These are phyloP conservation scores for Scaptomyza polygonia DNA, from an alignment of 2,888 invertebrate species.

Conservation along the genomic window DNA sequence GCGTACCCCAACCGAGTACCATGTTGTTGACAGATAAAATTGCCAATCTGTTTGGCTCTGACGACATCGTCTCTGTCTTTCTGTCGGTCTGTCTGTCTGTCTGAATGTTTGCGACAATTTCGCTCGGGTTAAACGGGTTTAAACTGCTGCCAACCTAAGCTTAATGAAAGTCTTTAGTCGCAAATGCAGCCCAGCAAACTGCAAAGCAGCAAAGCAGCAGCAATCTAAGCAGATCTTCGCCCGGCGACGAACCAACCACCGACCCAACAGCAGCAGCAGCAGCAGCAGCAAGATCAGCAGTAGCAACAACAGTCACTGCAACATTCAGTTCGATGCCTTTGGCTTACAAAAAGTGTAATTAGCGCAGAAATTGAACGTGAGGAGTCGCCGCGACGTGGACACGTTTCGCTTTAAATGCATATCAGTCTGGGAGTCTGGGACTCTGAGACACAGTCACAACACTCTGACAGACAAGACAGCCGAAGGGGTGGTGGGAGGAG, in stretches of 20 bases:
- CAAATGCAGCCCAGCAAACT: constrained; percentile 17
- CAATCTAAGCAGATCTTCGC: constrained; percentile 71
- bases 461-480: constrained; percentile 3
- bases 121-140: constrained; percentile 75
- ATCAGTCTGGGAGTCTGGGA: constrained; percentile 60
- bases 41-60: constrained; percentile 65
- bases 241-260: constrained; percentile 21
- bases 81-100: constrained; percentile 2
- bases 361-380: constrained; percentile 80
- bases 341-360: constrained; percentile 82
- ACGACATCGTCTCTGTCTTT: constrained; percentile 40
- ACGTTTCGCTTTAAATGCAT: constrained; percentile 79
- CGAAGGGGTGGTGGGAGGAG: neutral
- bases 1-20: constrained; percentile 53
- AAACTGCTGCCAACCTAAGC: constrained; percentile 73
- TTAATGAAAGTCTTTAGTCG: constrained; percentile 77
- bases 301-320: neutral
- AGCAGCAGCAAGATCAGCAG: neutral
- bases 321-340: constrained; percentile 51
- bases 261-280: constrained; percentile 1
- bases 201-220: constrained; percentile 14
- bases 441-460: constrained; percentile 17
- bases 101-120: constrained; percentile 67
- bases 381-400: constrained; percentile 63
- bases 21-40: constrained; percentile 80